A percentile compares a stretch with the other conserved stretches of the same genome.
Conservation (phyloP, 2,888 invertebrate genomes). For the Saturnia japonica region DNA sequence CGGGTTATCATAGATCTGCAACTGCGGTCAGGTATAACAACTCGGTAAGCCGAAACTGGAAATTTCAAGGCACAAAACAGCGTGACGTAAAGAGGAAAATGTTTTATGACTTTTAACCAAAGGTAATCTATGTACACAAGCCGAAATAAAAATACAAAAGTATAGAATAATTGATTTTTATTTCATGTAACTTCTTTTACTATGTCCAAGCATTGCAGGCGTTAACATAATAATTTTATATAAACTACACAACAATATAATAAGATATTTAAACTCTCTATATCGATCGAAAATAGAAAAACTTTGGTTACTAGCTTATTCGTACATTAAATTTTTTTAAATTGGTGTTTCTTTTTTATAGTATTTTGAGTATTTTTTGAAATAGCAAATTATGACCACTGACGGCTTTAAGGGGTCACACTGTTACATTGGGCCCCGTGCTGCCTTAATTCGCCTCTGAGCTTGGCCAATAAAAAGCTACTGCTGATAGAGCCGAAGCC, state of each 20-base stretch:
- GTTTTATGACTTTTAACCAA: not conserved
- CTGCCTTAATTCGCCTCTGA: not conserved
- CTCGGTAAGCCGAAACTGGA: no score
- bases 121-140: not conserved
- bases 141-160: slow-evolving; percentile 27
- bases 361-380: slow-evolving; percentile 54
- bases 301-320: slow-evolving; percentile 80
- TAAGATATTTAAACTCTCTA: slow-evolving; percentile 42
- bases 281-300: slow-evolving; percentile 73
- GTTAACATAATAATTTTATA: slow-evolving; percentile 59
- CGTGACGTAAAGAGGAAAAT: no score
- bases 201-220: slow-evolving; percentile 68
- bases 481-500: no score
- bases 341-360: slow-evolving; percentile 49
- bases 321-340: slow-evolving; percentile 44
- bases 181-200: slow-evolving; percentile 71
- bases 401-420: not conserved
- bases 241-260: slow-evolving; percentile 67
- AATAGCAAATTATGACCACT: slow-evolving; percentile 16
- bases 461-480: no score
- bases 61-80: no score
- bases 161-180: slow-evolving; percentile 65
- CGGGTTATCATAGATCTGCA: no score
- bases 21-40: no score
- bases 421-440: not conserved